Evolutionary conservation across 2,888 invertebrate genomes (phyloP).

Genomic region (Parasteatoda lunata): DNA sequence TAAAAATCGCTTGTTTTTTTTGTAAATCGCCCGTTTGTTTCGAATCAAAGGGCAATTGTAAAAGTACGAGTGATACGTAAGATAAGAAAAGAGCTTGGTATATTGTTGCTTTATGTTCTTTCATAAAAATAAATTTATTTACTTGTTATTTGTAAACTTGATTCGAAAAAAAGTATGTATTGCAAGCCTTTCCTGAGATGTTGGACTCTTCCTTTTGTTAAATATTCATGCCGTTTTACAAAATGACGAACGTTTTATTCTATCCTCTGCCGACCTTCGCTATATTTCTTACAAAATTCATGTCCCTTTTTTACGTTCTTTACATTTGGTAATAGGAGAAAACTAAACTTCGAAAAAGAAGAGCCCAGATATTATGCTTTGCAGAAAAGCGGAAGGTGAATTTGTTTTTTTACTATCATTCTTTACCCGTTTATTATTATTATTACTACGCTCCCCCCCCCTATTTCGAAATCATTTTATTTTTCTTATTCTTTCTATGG

Average conservation of each 20-base stretch:
- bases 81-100: too few relatives aligned
- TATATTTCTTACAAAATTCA: constrained; percentile 1
- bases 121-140: too few relatives aligned
- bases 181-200: constrained; percentile 36
- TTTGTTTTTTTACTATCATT: constrained; percentile 12
- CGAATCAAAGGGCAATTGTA: too few relatives aligned
- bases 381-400: constrained; percentile 34
- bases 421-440: constrained; percentile 36
- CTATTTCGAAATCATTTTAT: constrained; percentile 29
- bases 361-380: constrained; percentile 46
- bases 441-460: constrained; percentile 10
- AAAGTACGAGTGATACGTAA: too few relatives aligned
- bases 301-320: constrained; percentile 1
- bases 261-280: not conserved
- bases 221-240: constrained; percentile 9
- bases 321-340: constrained; percentile 49
- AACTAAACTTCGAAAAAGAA: constrained; percentile 27
- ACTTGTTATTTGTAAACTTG: too few relatives aligned
- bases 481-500: constrained; percentile 34
- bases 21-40: too few relatives aligned
- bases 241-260: constrained; percentile 38
- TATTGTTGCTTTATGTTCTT: too few relatives aligned
- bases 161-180: too few relatives aligned
- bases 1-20: too few relatives aligned
- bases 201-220: constrained; percentile 16